Evolutionary conservation across 1,140 invertebrate species (phyloP).

Genomic region (Sycophila sp.): DNA sequence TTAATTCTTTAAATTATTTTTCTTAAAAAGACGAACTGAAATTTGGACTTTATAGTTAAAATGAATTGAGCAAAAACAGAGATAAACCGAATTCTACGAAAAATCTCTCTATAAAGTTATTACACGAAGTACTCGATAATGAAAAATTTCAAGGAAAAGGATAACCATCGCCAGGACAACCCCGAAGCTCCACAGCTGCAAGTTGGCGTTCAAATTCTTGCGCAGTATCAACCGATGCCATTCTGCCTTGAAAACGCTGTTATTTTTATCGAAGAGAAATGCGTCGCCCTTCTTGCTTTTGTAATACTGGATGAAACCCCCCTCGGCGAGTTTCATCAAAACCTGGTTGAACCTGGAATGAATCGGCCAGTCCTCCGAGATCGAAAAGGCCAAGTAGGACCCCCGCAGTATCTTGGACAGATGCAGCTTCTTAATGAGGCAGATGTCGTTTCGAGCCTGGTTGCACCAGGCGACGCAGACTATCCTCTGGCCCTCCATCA

Average conservation of each 20-base stretch:
- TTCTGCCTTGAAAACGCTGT: background rate
- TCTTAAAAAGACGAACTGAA: too few species aligned
- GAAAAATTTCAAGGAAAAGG: background rate
- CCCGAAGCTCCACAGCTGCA: background rate
- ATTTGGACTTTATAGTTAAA: too few species aligned
- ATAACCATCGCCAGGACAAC: background rate
- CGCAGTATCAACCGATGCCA: background rate
- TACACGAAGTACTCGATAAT: background rate
- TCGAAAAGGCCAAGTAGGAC: background rate
- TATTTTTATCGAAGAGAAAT: too few species aligned
- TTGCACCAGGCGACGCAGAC: background rate
- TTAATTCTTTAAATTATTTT: too few species aligned
- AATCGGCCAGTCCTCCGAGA: background rate
- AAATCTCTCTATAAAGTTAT: background rate
- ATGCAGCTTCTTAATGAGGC: background rate
- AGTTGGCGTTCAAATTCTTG: background rate
- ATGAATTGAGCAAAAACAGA: too few species aligned
- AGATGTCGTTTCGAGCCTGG: background rate
- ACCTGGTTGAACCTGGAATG: background rate
- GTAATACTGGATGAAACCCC: background rate
- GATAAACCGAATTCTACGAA: background rate
- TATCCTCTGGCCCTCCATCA: background rate
- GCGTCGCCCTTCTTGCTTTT: too few species aligned
- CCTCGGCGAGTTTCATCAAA: background rate
- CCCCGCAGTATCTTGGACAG: background rate